Evolutionary conservation across 2,888 invertebrate species (phyloP), one percentile per base, ranked within the genome.

Genomic region (Lapara coniferarum): DNA sequence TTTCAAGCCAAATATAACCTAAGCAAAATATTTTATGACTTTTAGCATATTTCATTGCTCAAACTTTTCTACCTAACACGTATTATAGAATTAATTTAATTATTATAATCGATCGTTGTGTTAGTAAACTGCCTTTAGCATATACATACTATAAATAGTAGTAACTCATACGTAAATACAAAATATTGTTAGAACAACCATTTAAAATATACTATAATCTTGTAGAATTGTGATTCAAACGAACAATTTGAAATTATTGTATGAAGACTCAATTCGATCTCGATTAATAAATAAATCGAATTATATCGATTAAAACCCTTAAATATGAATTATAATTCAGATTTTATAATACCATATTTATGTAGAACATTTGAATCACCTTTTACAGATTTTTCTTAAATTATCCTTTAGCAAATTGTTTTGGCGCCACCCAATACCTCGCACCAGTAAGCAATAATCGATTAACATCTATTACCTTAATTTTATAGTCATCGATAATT

Each of bases 161-260:
- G 37, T 55, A 74, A 63, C 19, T 46, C 46, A 63, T 59, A 56
- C 56, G 66, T 53, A 51, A 59, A 71, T 70, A 68, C 55, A 70
- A 67, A 69, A 68, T 74, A 73, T 73, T 75, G 72, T 69, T 72
- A 74, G 63, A 49, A 46, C 63, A 63, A 63, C 13, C 63, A 63
- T 46, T 19, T 19, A 13, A 37, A n/a, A 44, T 63, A 63, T 16
- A 16, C 16, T 63, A 63, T 49, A 49, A 46, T 19, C 6, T 12
- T 46, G 46, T 19, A 49, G 19, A 63, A 12, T 19, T 63, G 63
- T 63, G 63, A 63, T 63, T 19, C 19, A 63, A 63, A 49, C 19
- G 19, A 55, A 53, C 10, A 25, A 25, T 25, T 25, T 25, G 25
- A 25, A 25, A 25, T 25, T 25, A 25, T 25, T 25, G 2, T 25